Evolutionary conservation across 2,888 invertebrate species (phyloP).

Genomic region (Flexamia atlantica): DNA sequence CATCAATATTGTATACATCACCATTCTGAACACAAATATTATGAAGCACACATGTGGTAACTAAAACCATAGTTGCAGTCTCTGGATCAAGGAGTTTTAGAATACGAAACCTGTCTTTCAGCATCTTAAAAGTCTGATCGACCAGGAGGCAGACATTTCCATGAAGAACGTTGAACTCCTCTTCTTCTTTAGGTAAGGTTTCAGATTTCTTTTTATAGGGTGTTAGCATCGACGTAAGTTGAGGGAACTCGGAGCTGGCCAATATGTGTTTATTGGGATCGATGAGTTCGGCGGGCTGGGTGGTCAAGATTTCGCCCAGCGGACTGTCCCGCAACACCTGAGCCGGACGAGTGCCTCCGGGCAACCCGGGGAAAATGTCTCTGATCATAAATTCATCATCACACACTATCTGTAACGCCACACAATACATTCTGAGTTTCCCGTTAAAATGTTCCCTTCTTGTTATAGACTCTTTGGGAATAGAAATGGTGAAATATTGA

Average conservation of each 20-base stretch:
- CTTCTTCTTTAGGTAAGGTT: background rate
- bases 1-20: background rate
- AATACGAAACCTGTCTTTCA: constrained; percentile 14
- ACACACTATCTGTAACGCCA: constrained; percentile 43
- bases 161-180: constrained; percentile 39
- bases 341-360: constrained; percentile 1
- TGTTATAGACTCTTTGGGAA: constrained; percentile 37
- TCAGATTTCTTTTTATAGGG: background rate
- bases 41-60: constrained; percentile 22
- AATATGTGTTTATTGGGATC: constrained; percentile 29
- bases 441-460: constrained; percentile 52
- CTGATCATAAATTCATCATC: constrained; percentile 39
- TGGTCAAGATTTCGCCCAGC: background rate
- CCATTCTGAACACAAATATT: constrained; percentile 39
- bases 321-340: constrained; percentile 16
- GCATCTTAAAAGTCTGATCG: constrained; percentile 32
- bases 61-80: constrained; percentile 40
- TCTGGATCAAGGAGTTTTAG: constrained; percentile 42
- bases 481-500: constrained; percentile 34
- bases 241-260: constrained; percentile 24
- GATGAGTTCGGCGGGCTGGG: background rate
- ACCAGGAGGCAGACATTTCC: constrained; percentile 15
- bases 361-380: constrained; percentile 54
- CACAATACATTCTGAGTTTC: constrained; percentile 41
- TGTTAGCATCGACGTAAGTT: constrained; percentile 40